Percentiles rank a stretch among this genome's conserved stretches.
Conservation (phyloP, 2,797 vertebrate species). For the Hylomyscus alleni region DNA sequence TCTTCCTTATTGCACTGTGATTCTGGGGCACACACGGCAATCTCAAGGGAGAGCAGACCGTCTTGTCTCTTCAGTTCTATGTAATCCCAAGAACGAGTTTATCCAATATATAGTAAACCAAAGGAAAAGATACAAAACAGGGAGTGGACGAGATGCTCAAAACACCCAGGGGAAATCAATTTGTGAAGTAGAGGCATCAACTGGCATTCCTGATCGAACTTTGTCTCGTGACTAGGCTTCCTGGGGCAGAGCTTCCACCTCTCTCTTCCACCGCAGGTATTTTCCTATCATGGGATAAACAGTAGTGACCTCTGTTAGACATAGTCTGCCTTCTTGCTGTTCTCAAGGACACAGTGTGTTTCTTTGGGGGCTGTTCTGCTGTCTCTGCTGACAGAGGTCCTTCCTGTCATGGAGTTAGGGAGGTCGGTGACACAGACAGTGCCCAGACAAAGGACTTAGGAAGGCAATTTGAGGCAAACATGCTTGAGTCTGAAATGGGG, state of each 20-base stretch:
- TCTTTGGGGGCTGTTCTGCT: not conserved
- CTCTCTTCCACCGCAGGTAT: no score
- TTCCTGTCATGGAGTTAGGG: not conserved
- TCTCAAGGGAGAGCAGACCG: not conserved
- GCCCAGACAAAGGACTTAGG: not conserved
- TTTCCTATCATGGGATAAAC: not conserved
- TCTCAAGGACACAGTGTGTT: not conserved
- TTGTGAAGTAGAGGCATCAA: not conserved
- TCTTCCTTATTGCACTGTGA: no score
- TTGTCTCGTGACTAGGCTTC: not conserved
- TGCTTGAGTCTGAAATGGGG: constrained; percentile 3
- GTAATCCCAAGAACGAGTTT: not conserved
- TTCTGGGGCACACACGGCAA: not conserved
- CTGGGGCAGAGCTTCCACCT: not conserved
- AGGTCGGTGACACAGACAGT: no score
- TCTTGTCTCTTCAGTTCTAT: not conserved
- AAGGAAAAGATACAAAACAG: not conserved
- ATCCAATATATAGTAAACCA: not conserved
- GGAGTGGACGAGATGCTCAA: not conserved
- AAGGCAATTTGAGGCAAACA: not conserved
- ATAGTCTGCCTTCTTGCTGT: no score
- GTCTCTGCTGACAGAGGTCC: not conserved
- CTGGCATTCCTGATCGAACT: not conserved
- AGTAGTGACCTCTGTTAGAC: not conserved
- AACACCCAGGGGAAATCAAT: not conserved